Base-by-base conservation (phyloP, 30 jellyfish, hydroid and myxozoan species). In the Catostylus mosaicus region DNA sequence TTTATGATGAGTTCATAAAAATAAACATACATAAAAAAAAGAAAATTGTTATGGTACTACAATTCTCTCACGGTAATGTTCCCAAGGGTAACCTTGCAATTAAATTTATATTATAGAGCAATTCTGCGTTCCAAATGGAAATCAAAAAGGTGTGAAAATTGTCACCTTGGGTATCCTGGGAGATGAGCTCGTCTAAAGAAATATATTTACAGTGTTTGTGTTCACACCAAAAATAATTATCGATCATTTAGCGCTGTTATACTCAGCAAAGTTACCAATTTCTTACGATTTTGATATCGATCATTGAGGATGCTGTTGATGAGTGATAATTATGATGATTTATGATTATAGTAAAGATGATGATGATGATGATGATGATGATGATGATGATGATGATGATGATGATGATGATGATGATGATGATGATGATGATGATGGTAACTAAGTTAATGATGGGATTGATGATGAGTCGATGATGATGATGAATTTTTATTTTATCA, bases 141-240 rank as follows among this genome's bases (percentile, higher is more conserved):
- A 19, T 19, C 18, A 59, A 59, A 23, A 18, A 27, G 71, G 40
- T 26, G 71, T 59, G 71, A 24, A 59, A 23, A 9, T 3, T 59
- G 71, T 23, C 71, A 59, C 37, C 26, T 0, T 18, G 11, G 36
- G 71, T 59, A 59, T 18, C 71, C 71, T 59, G 71, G 71, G 71
- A 59, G 12, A 16, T 3, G 71, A 59, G 33, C 30, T 59, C 4
- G 19, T 59, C 71, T 19, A 59, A 59, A 59, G 19, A 27, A 27
- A 27, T 50, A 27, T 50, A 43, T 43, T 43, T 43, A 6, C 54
- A 43, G 14, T 43, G 16, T 43, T 43, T 43, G 16, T 43, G 54
- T 43, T 43, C 54, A 43, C 54, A 43, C 54, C 16, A 16, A 43
- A 6, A 43, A 16, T 43, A 43, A 43, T 43, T 43, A 43, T 16